Percentiles rank a stretch among this genome's conserved stretches.
Conservation (phyloP, 2,797 vertebrate species). For the Buceros bicornis region DNA sequence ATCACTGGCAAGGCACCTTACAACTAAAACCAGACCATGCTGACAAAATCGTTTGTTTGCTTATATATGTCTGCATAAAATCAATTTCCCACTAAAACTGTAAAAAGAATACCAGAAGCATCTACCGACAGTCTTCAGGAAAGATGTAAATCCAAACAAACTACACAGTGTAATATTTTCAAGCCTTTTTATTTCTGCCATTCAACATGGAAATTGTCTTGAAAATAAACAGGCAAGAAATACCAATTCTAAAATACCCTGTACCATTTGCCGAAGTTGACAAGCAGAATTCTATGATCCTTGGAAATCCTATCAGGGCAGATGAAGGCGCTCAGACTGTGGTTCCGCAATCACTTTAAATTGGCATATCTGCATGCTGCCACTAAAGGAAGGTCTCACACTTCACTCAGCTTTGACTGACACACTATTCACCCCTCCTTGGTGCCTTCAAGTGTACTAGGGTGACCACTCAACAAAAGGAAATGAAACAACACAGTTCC, state of each 20-base stretch:
- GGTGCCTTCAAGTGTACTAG: no score
- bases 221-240: neutral
- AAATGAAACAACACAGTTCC: accelerated
- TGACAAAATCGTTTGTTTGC: neutral
- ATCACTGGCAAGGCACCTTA: neutral
- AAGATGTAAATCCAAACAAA: neutral
- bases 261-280: neutral
- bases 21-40: neutral
- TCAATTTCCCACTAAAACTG: neutral
- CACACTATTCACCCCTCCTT: neutral
- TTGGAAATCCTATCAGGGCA: neutral
- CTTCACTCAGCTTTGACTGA: no score
- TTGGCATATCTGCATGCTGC: accelerated
- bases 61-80: neutral
- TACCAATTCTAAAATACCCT: neutral
- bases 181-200: neutral
- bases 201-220: neutral
- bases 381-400: neutral
- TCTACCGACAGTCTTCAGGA: neutral
- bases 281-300: neutral
- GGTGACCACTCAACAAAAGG: neutral
- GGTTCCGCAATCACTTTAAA: neutral
- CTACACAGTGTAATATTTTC: accelerated
- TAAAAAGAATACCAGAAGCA: neutral
- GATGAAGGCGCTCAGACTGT: neutral